phyloP scores from a whole-genome alignment of 1,140 invertebrate genomes.

The Bombus cullumanus region DNA sequence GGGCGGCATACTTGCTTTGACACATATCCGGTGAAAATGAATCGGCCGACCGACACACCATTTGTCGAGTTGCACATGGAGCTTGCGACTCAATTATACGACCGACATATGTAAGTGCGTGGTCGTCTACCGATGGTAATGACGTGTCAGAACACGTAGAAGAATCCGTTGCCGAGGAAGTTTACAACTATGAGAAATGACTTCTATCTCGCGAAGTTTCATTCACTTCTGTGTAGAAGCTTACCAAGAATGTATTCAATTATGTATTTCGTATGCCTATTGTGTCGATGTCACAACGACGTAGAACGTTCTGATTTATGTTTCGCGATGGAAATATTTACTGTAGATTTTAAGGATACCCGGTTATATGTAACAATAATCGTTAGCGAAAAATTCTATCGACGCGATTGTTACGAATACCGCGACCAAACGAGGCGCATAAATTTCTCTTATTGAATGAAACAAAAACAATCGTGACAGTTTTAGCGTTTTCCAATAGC shows the following conservation, averaged over 20 bases:
- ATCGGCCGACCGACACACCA: constrained; percentile 57
- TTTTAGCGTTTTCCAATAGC: constrained; percentile 19
- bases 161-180: background rate
- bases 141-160: background rate
- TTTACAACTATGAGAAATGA: constrained; percentile 40
- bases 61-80: constrained; percentile 44
- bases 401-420: background rate
- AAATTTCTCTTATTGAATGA: background rate
- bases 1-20: constrained; percentile 38
- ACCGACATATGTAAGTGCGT: background rate
- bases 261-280: background rate
- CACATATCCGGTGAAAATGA: constrained; percentile 56
- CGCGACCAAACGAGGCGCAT: background rate
- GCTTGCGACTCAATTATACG: constrained; percentile 61
- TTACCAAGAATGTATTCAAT: background rate
- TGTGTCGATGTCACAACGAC: background rate
- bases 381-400: background rate
- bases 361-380: background rate
- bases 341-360: background rate
- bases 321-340: background rate
- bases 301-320: background rate
- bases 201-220: constrained; percentile 10
- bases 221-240: background rate
- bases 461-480: constrained; percentile 23
- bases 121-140: background rate